Evolutionary conservation across 2,888 invertebrate species (phyloP), one percentile per base, ranked within the genome.

Genomic region (Agrochola lota): DNA sequence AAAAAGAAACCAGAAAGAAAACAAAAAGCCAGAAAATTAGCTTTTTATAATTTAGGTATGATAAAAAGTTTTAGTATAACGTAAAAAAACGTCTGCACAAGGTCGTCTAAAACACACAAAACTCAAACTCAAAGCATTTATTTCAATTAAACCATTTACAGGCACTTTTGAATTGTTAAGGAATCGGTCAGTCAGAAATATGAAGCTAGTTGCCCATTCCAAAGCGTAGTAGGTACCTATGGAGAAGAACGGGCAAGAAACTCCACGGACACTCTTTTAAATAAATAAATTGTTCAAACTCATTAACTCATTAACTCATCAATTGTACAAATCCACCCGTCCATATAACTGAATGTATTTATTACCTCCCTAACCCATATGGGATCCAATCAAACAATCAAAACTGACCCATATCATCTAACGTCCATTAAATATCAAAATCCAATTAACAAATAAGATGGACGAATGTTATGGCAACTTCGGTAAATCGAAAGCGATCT

Each of bases 401-500:
- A 74, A 84, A 71, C 60, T 69, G 59, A 74, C 80, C 74, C 69
- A 43, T 70, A 74, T 84, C 85, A 79, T 59, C 60, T 73, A 20
- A 59, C 71, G 55, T 73, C 73, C 70, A 78, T 83, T 76, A 82
- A 82, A 85, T 81, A 82, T 83, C 69, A 60, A 68, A 86, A 72
- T 74, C 62, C 87, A 84, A 87, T 84, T 84, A 87, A 85, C 74
- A 74, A 87, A 84, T 80, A 79, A 64, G 70, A 74, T 55, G 43
- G 46, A 72, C 66, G 62, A 69, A 76, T 85, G 77, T 78, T 77
- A 43, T 59, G 71, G 46, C 70, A 74, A 75, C 40, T 71, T 55
- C 66, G 35, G 60, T 43, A 71, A 77, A 74, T 78, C 49, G 76
- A 66, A 57, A 77, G 72, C 46, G 66, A 85, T 63, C 52, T 49